Conservation (phyloP, 2,888 invertebrate species). For the Orthosia incerta region DNA sequence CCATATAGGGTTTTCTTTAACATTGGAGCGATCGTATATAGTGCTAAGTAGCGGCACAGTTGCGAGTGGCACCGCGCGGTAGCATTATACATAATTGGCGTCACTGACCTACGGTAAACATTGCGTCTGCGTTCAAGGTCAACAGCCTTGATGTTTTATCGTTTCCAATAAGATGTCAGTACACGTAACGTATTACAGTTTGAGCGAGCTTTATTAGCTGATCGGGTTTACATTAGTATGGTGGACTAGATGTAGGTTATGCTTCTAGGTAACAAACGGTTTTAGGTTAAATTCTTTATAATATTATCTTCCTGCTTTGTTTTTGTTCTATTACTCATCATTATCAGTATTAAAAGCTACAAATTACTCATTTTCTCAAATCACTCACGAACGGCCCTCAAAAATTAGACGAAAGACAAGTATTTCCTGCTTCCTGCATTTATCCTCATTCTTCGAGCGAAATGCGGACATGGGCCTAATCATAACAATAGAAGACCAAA, state of each 20-base stretch:
- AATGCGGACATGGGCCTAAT: slow-evolving; percentile 2
- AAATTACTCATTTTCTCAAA: background rate
- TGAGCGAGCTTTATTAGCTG: slow-evolving; percentile 51
- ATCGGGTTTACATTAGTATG: slow-evolving; percentile 46
- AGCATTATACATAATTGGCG: slow-evolving; percentile 66
- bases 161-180: slow-evolving; percentile 66
- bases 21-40: slow-evolving; percentile 45
- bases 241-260: slow-evolving; percentile 22
- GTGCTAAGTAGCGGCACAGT: slow-evolving; percentile 55
- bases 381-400: background rate
- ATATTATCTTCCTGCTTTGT: slow-evolving; percentile 7
- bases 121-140: slow-evolving; percentile 69
- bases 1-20: slow-evolving; percentile 47
- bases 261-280: slow-evolving; percentile 18
- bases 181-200: slow-evolving; percentile 62
- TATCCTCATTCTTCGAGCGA: slow-evolving; percentile 4
- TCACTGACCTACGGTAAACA: slow-evolving; percentile 73
- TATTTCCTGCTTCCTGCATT: slow-evolving; percentile 4
- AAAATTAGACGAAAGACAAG: slow-evolving; percentile 2
- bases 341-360: background rate
- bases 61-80: slow-evolving; percentile 55
- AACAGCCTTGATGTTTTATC: slow-evolving; percentile 68
- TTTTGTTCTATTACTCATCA: slow-evolving; percentile 1
- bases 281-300: slow-evolving; percentile 14
- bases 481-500: slow-evolving; percentile 11